Percentiles rank a stretch among this genome's conserved stretches.
phyloP scores from a whole-genome alignment of 2,888 invertebrate genomes.

The Diabrotica balteata region DNA sequence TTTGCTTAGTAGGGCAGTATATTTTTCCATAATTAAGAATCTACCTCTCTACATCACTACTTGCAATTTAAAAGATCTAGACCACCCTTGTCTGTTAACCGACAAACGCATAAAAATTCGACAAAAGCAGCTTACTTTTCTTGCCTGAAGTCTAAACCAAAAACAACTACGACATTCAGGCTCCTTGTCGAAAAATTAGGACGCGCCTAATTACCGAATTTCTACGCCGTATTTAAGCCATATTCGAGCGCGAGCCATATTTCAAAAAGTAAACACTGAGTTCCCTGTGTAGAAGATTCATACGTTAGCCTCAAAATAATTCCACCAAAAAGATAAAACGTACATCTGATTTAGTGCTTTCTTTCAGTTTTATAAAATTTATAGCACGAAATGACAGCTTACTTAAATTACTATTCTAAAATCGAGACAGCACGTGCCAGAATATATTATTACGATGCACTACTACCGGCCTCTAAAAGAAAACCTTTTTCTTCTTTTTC shows the following conservation, averaged over 20 bases:
- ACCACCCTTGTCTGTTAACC: slow-evolving; percentile 10
- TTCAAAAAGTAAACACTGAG: slow-evolving; percentile 40
- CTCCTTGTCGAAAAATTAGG: slow-evolving; percentile 30
- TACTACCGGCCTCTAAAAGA: too few relatives aligned
- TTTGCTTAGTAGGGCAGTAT: too few relatives aligned
- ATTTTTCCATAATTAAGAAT: too few relatives aligned
- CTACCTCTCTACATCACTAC: too few relatives aligned
- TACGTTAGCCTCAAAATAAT: neutral
- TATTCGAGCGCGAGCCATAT: slow-evolving; percentile 36
- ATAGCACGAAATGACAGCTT: too few relatives aligned
- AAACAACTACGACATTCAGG: slow-evolving; percentile 16
- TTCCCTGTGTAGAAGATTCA: slow-evolving; percentile 4
- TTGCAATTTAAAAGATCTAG: slow-evolving; percentile 4
- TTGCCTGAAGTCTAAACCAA: slow-evolving; percentile 5
- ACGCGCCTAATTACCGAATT: slow-evolving; percentile 39
- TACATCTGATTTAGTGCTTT: too few relatives aligned
- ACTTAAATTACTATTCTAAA: too few relatives aligned
- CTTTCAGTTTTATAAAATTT: too few relatives aligned
- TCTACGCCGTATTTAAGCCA: slow-evolving; percentile 39
- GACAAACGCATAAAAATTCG: neutral
- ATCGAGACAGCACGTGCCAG: too few relatives aligned
- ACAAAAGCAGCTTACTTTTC: slow-evolving; percentile 10
- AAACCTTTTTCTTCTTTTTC: too few relatives aligned
- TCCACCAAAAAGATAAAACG: slow-evolving; percentile 13
- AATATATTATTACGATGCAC: too few relatives aligned